Base-by-base conservation (phyloP, 2,113 vertebrate species). In the Rynchops niger region DNA sequence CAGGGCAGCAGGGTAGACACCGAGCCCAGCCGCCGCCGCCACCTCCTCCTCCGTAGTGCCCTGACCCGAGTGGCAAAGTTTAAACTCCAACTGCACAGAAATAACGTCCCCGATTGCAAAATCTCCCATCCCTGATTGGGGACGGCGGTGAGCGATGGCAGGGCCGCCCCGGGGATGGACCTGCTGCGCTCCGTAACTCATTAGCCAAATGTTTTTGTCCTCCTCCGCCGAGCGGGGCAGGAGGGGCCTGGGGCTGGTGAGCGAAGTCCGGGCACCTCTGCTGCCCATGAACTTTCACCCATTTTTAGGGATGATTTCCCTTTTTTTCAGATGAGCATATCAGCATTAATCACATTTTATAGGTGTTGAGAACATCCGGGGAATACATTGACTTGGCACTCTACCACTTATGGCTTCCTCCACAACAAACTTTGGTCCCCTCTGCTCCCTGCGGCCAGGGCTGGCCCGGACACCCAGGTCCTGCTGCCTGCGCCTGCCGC, bases 121-220 rank as follows among this genome's bases (percentile, higher is more conserved):
- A 97, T 16, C 95, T 56, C 69, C 86, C 20, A 5, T 9, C 36
- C 53, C 94, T 85, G 92, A 96, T 93, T 96, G 96, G 97, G 90
- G 85, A 89, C 2, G 2, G 49, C 3, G 13, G 29, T n/a, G 89
- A 77, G 62, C 47, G 36, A 92, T 12, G 74, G 69, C 78, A 47
- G 67, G 70, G 62, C 93, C 58, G 7, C 52, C 66, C 47, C 1
- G 9, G 80, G 87, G 81, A 40, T 3, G 83, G 76, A 69, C 55
- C 42, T 12, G 4, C 55, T 19, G 85, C 11, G n/a, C 40, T 80
- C 92, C 79, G 92, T 96, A 65, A 97, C 95, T 95, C 93, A 95
- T 98, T 98, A 98, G 98, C 98, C 91, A 80, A 71, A 66, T 97
- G 93, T 95, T 97, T 93, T 95, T 94, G 95, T 86, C 90, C 79